Evolutionary conservation across 1,140 invertebrate genomes (phyloP).

Genomic region (Heliothis virescens): DNA sequence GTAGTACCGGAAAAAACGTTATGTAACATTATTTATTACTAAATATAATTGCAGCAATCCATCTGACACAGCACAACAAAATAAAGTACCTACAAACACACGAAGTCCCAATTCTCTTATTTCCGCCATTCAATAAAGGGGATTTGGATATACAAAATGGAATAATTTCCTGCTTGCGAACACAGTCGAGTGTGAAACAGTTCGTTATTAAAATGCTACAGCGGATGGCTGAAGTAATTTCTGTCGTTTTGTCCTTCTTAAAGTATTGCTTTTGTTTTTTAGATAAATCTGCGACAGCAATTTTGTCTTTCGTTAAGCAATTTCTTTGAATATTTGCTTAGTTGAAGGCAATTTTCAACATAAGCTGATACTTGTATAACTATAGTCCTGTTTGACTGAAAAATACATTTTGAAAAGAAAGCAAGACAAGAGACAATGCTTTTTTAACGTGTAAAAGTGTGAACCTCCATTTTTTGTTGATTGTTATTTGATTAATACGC

Average conservation of each 20-base stretch:
- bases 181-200: constrained; percentile 57
- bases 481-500: too few species aligned
- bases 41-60: not conserved
- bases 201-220: constrained; percentile 58
- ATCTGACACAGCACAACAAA: not conserved
- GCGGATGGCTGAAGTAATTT: constrained; percentile 46
- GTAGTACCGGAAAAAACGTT: not conserved
- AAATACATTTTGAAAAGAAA: too few species aligned
- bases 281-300: not conserved
- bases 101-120: constrained; percentile 42
- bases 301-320: too few species aligned
- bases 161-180: constrained; percentile 57
- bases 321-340: too few species aligned
- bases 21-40: not conserved
- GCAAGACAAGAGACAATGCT: too few species aligned
- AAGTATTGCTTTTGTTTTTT: constrained; percentile 19
- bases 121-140: constrained; percentile 51
- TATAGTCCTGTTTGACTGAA: too few species aligned
- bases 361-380: too few species aligned
- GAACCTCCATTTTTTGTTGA: too few species aligned
- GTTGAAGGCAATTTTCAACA: not conserved
- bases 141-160: constrained; percentile 58
- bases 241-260: not conserved
- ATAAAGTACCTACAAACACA: constrained; percentile 26
- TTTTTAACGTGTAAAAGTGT: too few species aligned